These are phyloP conservation scores for Drosophila borealis DNA, from an alignment of 2,888 invertebrate genomes.

Conservation along the genomic window DNA sequence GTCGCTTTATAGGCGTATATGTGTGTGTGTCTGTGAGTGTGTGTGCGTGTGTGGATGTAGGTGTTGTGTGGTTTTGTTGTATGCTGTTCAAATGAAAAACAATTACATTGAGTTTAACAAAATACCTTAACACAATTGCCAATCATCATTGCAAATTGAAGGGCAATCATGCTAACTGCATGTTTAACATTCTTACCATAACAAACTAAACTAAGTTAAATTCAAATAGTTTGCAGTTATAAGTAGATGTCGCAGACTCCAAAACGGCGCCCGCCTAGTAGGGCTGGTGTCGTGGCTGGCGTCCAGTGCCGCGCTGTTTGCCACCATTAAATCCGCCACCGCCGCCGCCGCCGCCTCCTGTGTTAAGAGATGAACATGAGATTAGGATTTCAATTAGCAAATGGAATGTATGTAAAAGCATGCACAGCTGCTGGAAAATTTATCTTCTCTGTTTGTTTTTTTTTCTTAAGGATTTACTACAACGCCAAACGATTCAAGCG, in stretches of 20 bases:
- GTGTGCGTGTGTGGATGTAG: slow-evolving; percentile 10
- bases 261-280: slow-evolving; percentile 86
- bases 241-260: slow-evolving; percentile 49
- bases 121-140: slow-evolving; percentile 14
- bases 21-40: slow-evolving; percentile 32
- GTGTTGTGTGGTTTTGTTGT: slow-evolving; percentile 35
- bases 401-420: slow-evolving; percentile 13
- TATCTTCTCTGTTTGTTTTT: slow-evolving; percentile 12
- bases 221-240: slow-evolving; percentile 78
- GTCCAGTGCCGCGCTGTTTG: slow-evolving; percentile 93
- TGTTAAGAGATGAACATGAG: slow-evolving; percentile 26
- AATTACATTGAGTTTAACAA: slow-evolving; percentile 9
- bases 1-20: slow-evolving; percentile 38
- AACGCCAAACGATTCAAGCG: slow-evolving; percentile 62
- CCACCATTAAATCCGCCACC: slow-evolving; percentile 89
- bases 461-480: slow-evolving; percentile 43
- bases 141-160: neutral
- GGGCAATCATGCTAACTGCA: slow-evolving; percentile 5
- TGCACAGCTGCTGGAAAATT: slow-evolving; percentile 47
- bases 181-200: slow-evolving; percentile 59
- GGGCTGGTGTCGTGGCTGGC: slow-evolving; percentile 95
- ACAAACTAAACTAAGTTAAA: slow-evolving; percentile 78
- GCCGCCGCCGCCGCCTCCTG: slow-evolving; percentile 76
- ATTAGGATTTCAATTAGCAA: slow-evolving; percentile 19
- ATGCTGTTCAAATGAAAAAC: slow-evolving; percentile 38